Conservation (phyloP, 2,113 vertebrate species). For the Laticauda colubrina region DNA sequence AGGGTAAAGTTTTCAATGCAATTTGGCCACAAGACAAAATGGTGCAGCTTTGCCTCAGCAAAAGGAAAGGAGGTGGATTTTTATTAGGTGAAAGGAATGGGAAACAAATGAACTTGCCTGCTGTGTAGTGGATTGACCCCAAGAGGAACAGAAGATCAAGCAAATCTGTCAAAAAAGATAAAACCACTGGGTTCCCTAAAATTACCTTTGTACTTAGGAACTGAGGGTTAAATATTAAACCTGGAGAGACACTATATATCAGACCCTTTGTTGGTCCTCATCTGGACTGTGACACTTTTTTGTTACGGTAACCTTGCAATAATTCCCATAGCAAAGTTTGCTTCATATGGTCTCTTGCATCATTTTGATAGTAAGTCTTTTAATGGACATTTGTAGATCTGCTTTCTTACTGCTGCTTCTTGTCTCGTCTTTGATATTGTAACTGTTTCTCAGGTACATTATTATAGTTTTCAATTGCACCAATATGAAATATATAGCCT, state of each 20-base stretch:
- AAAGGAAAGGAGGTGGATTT: constrained; percentile 68
- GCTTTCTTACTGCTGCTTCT: neutral
- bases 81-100: constrained; percentile 72
- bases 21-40: constrained; percentile 77
- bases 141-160: neutral
- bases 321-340: neutral
- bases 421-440: neutral
- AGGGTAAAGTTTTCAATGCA: constrained; percentile 74
- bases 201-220: neutral
- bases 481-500: neutral
- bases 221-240: neutral
- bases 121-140: constrained; percentile 30
- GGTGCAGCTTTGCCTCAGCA: constrained; percentile 71
- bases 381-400: neutral
- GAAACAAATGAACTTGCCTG: constrained; percentile 70
- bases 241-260: neutral
- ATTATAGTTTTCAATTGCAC: neutral
- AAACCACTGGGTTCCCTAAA: neutral
- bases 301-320: no score
- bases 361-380: neutral
- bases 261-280: neutral
- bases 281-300: neutral
- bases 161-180: neutral
- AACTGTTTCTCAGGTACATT: neutral
- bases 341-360: neutral